Evolutionary conservation across 1,140 invertebrate species (phyloP).

Genomic region (Thaumetopoea pityocampa): DNA sequence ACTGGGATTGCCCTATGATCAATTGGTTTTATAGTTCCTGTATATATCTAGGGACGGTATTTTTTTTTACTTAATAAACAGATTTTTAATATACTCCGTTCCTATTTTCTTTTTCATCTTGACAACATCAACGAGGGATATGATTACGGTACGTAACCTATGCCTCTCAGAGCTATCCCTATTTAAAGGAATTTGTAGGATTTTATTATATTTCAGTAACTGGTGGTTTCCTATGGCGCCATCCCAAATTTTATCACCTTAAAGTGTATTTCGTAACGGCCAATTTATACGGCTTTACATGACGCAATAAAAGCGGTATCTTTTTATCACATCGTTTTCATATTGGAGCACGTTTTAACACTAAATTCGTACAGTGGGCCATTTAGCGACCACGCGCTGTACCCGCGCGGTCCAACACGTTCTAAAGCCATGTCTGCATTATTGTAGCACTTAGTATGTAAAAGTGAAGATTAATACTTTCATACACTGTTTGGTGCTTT

Average conservation of each 20-base stretch:
- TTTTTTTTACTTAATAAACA: no score
- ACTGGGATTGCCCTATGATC: no score
- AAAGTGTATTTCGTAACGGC: slow-evolving; percentile 7
- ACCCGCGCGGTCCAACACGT: slow-evolving; percentile 39
- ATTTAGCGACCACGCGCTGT: slow-evolving; percentile 49
- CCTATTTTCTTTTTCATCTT: no score
- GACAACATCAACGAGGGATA: no score
- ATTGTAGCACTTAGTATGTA: slow-evolving; percentile 41
- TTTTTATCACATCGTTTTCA: slow-evolving; percentile 56
- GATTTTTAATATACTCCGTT: no score
- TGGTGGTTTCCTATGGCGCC: slow-evolving; percentile 1
- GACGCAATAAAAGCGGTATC: slow-evolving; percentile 25
- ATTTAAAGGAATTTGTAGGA: no score
- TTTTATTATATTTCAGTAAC: no score
- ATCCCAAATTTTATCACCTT: slow-evolving; percentile 1
- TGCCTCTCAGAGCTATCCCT: no score
- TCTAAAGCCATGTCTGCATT: slow-evolving; percentile 51
- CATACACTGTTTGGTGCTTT: no score
- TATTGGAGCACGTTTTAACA: slow-evolving; percentile 55
- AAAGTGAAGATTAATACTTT: slow-evolving; percentile 42
- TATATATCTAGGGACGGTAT: no score
- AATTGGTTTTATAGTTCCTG: no score
- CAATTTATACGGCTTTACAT: slow-evolving; percentile 16
- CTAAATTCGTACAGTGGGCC: slow-evolving; percentile 54
- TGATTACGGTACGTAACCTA: no score